Base-by-base conservation (phyloP, 2,797 vertebrate genomes). In the Triplophysa yarkandensis region DNA sequence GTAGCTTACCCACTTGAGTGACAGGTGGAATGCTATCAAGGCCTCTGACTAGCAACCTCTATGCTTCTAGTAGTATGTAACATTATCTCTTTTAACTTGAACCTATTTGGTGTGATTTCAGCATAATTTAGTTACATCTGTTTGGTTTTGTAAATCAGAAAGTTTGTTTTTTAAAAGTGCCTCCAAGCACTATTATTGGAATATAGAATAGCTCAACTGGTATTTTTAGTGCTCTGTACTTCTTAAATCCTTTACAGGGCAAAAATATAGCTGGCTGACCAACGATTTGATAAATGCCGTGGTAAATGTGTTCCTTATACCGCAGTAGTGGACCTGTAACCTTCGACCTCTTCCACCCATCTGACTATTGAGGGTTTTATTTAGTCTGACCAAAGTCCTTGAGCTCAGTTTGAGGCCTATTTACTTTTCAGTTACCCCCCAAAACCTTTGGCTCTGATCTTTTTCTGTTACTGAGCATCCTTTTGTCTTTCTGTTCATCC, bases 261-360 rank as follows among this genome's bases (percentile, higher is more conserved):
- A 68, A 23, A 63, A 25, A 28, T 54, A 41, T 23, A 17, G 5
- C 34, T 16, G 61, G 21, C 36, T 44, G 44, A 67, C 43, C 44
- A 13, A 61, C 34, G 27, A 66, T 65, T 23, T 71, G 73, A 76
- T 75, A 34, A 62, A 76, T 71, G 21, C 55, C 48, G 64, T 75
- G 68, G 36, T 50, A 39, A 75, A 68, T 34, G 62, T 66, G 68
- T 64, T 70, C 46, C 48, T 75, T 61, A 61, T 71, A 52, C 67
- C 23, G 6, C 32, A 27, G 16, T 27, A 52, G 19, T 71, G 67
- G 34, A 71, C 72, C 74, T 67, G 68, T 66, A 30, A 72, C 62
- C 69, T 80, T 72, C 71, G 46, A 67, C 62, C 69, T 63, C 16
- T 58, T 62, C 28, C 55, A 41, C 23, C 68, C 50, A n/a, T 32